Evolutionary conservation across 2,113 vertebrate species (phyloP).

Genomic region (Oophaga pumilio): DNA sequence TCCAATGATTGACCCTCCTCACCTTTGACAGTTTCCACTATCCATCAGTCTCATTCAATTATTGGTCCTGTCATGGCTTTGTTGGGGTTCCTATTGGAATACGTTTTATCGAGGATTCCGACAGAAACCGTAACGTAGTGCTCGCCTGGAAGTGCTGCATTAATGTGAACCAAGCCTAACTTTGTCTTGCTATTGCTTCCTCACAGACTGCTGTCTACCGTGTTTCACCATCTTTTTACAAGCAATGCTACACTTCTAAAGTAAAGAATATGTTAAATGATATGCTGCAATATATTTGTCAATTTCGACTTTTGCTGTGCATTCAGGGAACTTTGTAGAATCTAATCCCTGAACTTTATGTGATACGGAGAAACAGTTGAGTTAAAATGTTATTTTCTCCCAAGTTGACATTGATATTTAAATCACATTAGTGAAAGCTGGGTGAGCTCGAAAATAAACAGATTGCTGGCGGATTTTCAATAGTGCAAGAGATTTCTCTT

Average conservation of each 20-base stretch:
- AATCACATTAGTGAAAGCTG: slow-evolving; percentile 57
- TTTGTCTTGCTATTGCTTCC: not conserved
- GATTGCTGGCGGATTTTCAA: slow-evolving; percentile 55
- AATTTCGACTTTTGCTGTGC: slow-evolving; percentile 2
- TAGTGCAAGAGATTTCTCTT: slow-evolving; percentile 48
- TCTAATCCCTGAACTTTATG: slow-evolving; percentile 40
- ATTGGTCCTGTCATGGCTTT: too few relatives aligned
- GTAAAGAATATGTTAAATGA: not conserved
- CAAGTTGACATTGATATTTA: slow-evolving; percentile 56
- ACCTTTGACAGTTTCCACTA: too few relatives aligned
- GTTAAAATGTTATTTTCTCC: slow-evolving; percentile 49
- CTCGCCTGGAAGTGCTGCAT: too few relatives aligned
- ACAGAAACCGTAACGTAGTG: too few relatives aligned
- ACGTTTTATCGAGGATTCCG: too few relatives aligned
- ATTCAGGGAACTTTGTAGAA: not conserved
- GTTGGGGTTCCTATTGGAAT: too few relatives aligned
- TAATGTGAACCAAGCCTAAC: not conserved
- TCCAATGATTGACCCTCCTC: too few relatives aligned
- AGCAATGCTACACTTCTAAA: not conserved
- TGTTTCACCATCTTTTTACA: not conserved
- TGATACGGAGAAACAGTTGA: slow-evolving; percentile 44
- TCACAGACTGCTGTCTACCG: not conserved
- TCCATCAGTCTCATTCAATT: too few relatives aligned
- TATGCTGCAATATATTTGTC: not conserved
- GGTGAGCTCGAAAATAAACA: slow-evolving; percentile 53